Percentiles rank a stretch among this genome's conserved stretches.
phyloP scores from a whole-genome alignment of 2,797 vertebrate genomes.

The Cyprinodon diabolis region DNA sequence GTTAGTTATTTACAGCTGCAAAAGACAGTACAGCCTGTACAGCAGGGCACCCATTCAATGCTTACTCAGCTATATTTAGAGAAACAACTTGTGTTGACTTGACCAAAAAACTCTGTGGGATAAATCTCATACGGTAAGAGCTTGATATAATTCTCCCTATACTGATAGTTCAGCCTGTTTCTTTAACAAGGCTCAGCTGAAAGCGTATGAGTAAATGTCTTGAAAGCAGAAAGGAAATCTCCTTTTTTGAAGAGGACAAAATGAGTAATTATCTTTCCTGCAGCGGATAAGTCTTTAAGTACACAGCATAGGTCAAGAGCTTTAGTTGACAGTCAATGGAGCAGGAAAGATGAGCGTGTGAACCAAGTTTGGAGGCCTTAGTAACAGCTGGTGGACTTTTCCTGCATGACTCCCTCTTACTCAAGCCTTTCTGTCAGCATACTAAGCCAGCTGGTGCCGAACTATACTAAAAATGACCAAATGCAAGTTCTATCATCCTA shows the following conservation, averaged over 20 bases:
- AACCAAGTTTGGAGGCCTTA: too few species aligned
- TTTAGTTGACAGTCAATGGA: not conserved
- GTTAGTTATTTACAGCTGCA: slow-evolving; percentile 14
- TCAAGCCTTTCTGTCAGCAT: too few species aligned
- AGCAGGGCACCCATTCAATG: too few species aligned
- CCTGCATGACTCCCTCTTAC: too few species aligned
- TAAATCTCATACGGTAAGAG: not conserved
- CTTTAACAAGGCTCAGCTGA: not conserved
- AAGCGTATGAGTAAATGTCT: not conserved
- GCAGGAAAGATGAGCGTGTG: not conserved
- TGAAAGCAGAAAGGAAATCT: not conserved
- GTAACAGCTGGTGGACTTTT: too few species aligned
- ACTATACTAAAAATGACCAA: too few species aligned
- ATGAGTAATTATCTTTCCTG: not conserved
- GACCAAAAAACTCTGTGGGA: not conserved
- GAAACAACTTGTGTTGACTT: not conserved
- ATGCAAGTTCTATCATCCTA: not conserved
- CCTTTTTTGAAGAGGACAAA: not conserved
- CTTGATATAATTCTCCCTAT: not conserved
- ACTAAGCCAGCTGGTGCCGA: too few species aligned
- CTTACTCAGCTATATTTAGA: not conserved
- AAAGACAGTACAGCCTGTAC: not conserved
- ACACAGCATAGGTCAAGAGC: not conserved
- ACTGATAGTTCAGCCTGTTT: not conserved
- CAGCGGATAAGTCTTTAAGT: not conserved